Evolutionary conservation across 30 jellyfish, hydroid and myxozoan species (phyloP).

Genomic region (Chironex yamaguchii): DNA sequence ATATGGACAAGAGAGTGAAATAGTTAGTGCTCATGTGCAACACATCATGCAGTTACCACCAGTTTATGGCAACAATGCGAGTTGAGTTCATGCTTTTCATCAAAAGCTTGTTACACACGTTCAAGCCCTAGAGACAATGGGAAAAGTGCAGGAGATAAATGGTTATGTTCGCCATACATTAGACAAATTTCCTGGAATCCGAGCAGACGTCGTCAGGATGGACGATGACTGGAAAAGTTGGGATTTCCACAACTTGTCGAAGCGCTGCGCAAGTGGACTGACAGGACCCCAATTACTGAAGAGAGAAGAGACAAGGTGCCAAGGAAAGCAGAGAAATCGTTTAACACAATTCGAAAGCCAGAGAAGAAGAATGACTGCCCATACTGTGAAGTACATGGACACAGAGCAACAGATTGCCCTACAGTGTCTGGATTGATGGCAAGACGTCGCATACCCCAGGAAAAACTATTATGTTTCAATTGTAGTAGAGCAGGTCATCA

Average conservation of each 20-base stretch:
- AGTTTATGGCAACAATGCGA: slow-evolving; percentile 34
- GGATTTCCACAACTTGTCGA: slow-evolving; percentile 61
- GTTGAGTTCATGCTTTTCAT: slow-evolving; percentile 56
- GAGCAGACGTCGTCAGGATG: slow-evolving; percentile 52
- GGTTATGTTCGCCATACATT: slow-evolving; percentile 57
- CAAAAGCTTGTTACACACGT: slow-evolving; percentile 68
- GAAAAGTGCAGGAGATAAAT: slow-evolving; percentile 25
- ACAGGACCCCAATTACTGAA: slow-evolving; percentile 26
- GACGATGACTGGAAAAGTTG: slow-evolving; percentile 66
- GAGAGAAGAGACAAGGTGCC: slow-evolving; percentile 11
- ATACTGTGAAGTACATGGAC: slow-evolving; percentile 50
- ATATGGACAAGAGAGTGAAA: slow-evolving; percentile 56
- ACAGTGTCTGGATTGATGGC: no score
- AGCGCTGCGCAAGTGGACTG: slow-evolving; percentile 46
- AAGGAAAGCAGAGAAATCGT: slow-evolving; percentile 35
- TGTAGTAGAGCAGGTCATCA: neutral
- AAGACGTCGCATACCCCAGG: neutral
- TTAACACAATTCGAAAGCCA: slow-evolving; percentile 31
- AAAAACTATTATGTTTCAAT: neutral
- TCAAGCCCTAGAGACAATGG: slow-evolving; percentile 67
- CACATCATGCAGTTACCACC: slow-evolving; percentile 52
- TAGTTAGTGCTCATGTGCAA: slow-evolving; percentile 62
- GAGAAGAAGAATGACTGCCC: slow-evolving; percentile 13
- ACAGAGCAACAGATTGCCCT: slow-evolving; percentile 65
- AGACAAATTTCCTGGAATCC: slow-evolving; percentile 59